Evolutionary conservation across 2,888 invertebrate species (phyloP), one percentile per base, ranked within the genome.

Genomic region (Drosophila mettleri): DNA sequence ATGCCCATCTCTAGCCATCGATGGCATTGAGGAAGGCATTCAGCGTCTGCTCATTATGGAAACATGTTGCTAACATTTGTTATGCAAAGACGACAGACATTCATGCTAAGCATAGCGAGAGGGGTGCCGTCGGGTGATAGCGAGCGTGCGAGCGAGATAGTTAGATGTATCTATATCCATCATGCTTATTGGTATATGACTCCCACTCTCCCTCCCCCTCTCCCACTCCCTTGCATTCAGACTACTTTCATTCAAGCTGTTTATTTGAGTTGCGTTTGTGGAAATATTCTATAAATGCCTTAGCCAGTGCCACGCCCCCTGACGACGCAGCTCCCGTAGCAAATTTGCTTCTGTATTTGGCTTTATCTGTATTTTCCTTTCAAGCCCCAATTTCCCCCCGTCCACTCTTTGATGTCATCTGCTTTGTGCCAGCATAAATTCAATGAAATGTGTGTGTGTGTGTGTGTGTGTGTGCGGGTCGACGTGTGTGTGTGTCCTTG

Each of bases 11-110:
- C 54, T 54, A 24, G 43, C 33, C 12, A 38, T 34, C 24, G 16
- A 10, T 29, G 29, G 29, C 38, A 3, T 51, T 34, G 52, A 8
- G 29, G 38, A 29, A 14, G 38, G 29, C 27, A 41, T 31, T 33
- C 53, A 16, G 54, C 16, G 31, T 33, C 6, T 16, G 69, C 78
- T 86, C 86, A 86, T 86, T 86, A 80, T 86, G 77, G 86, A 80
- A 88, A 86, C 86, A 86, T 88, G 85, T 71, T 87, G 80, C 79
- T 71, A 70, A 71, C 88, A 88, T 86, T 86, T 83, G 79, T 85
- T 85, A 87, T 80, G 86, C 88, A 78, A 81, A 80, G 73, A 74
- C 79, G 77, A 87, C 86, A 83, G 43, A 10, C 27, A 24, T 82
- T 76, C 75, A 78, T 68, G 78, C 68, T n/a, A n/a, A n/a, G n/a